Conservation (phyloP, 2,797 vertebrate species). For the Okamejei kenojei region DNA sequence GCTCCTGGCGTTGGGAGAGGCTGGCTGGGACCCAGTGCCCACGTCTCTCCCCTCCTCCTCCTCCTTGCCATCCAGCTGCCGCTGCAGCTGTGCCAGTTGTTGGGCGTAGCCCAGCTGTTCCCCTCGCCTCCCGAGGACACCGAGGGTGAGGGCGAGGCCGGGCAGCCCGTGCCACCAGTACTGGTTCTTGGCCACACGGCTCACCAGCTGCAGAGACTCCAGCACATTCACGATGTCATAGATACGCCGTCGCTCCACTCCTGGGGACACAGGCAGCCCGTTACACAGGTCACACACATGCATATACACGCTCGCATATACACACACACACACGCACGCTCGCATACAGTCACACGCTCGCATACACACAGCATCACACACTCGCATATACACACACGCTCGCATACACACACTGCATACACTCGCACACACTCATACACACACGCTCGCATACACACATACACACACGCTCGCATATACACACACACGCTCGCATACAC, state of each 20-base stretch:
- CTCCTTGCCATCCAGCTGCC: conserved; percentile 53
- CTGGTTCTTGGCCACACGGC: conserved; percentile 83
- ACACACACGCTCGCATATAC: too few species aligned
- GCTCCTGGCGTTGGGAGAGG: conserved; percentile 58
- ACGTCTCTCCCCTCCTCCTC: conserved; percentile 55
- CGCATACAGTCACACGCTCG: too few species aligned
- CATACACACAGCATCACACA: too few species aligned
- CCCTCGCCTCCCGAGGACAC: conserved; percentile 66
- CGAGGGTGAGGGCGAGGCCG: conserved; percentile 68
- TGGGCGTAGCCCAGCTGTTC: conserved; percentile 75
- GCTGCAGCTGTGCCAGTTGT: conserved; percentile 65
- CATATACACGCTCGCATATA: too few species aligned
- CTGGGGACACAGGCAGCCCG: conserved; percentile 49
- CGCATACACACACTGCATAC: too few species aligned
- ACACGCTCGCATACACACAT: too few species aligned
- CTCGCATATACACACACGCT: too few species aligned
- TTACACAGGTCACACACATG: not conserved
- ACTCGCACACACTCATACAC: too few species aligned
- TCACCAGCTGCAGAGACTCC: conserved; percentile 82
- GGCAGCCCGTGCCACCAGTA: conserved; percentile 82
- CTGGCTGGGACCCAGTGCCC: conserved; percentile 43
- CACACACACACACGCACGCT: too few species aligned
- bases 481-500: too few species aligned
- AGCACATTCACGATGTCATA: conserved; percentile 90
- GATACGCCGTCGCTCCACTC: conserved; percentile 84